Evolutionary conservation across 2,113 vertebrate species (phyloP), one percentile per base, ranked within the genome.

Genomic region (Entelurus aequoreus): DNA sequence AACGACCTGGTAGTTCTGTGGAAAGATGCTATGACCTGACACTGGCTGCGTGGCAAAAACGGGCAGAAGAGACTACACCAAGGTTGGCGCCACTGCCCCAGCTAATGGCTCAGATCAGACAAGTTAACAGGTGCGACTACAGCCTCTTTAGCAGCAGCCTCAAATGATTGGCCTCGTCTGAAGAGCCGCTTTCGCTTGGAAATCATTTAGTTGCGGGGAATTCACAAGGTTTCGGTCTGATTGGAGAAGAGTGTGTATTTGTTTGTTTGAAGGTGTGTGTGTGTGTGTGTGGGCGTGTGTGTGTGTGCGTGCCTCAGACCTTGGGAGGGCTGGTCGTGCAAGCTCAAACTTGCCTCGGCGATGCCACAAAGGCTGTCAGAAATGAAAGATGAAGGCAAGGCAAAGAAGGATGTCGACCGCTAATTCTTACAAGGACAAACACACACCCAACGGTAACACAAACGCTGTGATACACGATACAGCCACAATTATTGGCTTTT

Each of bases 301-400:
- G 69, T 67, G 61, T 52, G 53, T 62, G 71, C 71, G 69, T 85
- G 78, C 78, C 85, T 78, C 73, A 86, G 87, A 83, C 87, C 85
- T 88, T 89, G 86, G 88, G 87, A 88, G 89, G 83, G 76, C 78
- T 72, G 61, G 42, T 61, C 65, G 47, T 65, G 66, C 89, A 89
- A 82, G 90, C 65, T 88, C 66, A 15, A 81, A 56, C 90, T 85
- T 87, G 90, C 80, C 88, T 75, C 37, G 2, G 46, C 76, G 46
- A 79, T 71, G 71, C 81, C 76, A 84, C 84, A 76, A 74, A 80
- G 68, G 68, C 77, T 76, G 84, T 85, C 82, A 82, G 77, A 78
- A 74, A 72, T 80, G 78, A 86, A 71, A 68, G 76, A 83, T 82
- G 76, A 77, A 6, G 66, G 73, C 67, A 56, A 62, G 48, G 28